phyloP scores from a whole-genome alignment of 2,888 invertebrate species.

The Melieria omissa region DNA sequence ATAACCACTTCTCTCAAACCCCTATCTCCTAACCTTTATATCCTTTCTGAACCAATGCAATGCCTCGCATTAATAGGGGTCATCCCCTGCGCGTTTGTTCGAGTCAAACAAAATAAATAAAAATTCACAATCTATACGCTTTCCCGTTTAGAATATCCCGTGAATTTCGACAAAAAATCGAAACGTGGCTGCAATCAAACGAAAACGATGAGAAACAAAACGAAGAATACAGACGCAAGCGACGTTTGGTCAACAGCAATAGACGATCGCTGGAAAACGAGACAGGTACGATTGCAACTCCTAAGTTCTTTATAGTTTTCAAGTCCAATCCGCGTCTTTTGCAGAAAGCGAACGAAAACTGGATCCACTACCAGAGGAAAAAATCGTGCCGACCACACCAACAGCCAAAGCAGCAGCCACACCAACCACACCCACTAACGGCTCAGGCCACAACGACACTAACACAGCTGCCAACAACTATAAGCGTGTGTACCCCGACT shows the following conservation, averaged over 20 bases:
- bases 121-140: neutral
- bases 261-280: constrained; percentile 86
- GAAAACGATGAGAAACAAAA: constrained; percentile 82
- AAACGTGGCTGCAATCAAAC: constrained; percentile 90
- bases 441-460: constrained; percentile 38
- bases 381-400: constrained; percentile 59
- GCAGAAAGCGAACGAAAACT: constrained; percentile 83
- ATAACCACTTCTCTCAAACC: too few species aligned
- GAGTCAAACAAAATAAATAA: too few species aligned
- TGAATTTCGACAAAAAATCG: constrained; percentile 91
- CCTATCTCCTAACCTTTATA: too few species aligned
- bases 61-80: too few species aligned
- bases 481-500: constrained; percentile 77
- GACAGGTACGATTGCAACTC: constrained; percentile 72
- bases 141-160: constrained; percentile 67
- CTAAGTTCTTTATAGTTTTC: neutral
- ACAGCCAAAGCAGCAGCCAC: constrained; percentile 53
- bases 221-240: constrained; percentile 75
- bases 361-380: constrained; percentile 81
- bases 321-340: constrained; percentile 22
- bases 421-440: constrained; percentile 40
- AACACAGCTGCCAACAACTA: constrained; percentile 67
- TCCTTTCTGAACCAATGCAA: too few species aligned
- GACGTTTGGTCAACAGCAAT: constrained; percentile 75
- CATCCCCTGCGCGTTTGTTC: too few species aligned